Evolutionary conservation across 2,113 vertebrate genomes (phyloP).

Genomic region (Alethe diademata): DNA sequence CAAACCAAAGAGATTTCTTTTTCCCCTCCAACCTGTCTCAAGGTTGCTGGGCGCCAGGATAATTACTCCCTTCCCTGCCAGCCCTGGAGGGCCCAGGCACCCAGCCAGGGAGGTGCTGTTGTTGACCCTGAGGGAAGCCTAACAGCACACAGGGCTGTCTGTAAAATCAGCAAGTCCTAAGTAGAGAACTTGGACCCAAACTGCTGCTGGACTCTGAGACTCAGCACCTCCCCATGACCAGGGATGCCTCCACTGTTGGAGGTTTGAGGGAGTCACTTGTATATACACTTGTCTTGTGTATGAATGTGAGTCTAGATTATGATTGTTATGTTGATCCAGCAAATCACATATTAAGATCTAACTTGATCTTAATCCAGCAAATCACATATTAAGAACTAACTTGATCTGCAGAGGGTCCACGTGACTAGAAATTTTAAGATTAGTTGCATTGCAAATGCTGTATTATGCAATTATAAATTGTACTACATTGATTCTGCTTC

Average conservation of each 20-base stretch:
- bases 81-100: neutral
- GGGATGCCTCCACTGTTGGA: neutral
- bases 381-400: neutral
- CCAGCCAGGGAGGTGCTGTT: accelerated
- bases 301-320: neutral
- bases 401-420: accelerated
- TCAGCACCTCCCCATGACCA: neutral
- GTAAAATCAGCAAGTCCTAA: neutral
- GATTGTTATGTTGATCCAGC: neutral
- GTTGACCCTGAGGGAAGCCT: neutral
- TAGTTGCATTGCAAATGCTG: neutral
- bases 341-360: neutral
- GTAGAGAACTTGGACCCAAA: neutral
- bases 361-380: accelerated
- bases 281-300: neutral
- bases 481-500: neutral
- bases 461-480: neutral
- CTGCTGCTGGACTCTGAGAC: neutral
- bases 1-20: neutral
- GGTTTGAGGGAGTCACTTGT: neutral
- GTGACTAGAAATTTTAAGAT: neutral
- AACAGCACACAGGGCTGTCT: neutral
- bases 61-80: neutral
- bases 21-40: neutral
- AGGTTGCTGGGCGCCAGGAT: accelerated